Base-by-base conservation (phyloP, 2,797 vertebrate genomes). In the Leuciscus waleckii region DNA sequence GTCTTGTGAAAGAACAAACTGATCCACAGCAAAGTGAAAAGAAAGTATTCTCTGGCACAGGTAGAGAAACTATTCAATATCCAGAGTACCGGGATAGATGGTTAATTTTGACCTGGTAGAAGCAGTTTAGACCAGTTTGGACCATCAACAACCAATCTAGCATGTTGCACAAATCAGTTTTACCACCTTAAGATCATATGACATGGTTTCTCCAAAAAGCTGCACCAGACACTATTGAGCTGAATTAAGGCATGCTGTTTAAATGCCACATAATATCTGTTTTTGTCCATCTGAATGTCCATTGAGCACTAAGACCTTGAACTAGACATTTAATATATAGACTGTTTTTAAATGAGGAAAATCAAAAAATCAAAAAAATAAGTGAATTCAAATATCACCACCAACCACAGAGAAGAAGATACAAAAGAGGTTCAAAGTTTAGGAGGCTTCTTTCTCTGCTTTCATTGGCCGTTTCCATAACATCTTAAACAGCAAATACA, bases 1-100 rank as follows among this genome's bases (percentile, higher is more conserved):
- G 73, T 82, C 49, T 70, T 70, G 14, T 70, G 32, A 70, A 54
- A 81, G 51, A 43, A 23, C 37, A 41, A 71, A 58, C n/a, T 32
- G 26, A 82, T 71, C 26, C 8, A 46, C 51, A 63, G 39, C 54
- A 49, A 85, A 81, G 83, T 84, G 85, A 87, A 83, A 88, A 86
- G 41, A 35, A 46, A 75, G 76, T 63, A 54, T 85, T 87, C 88
- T 89, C 63, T 75, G 39, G 76, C 67, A 46, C 49, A 85, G 49
- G 2, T 41, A 80, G 43, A 83, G 7, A 65, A 54, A 81, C 13
- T 5, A 41, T 70, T 51, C 7, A 58, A 63, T 13, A 7, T 63
- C 26, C 26, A 32, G 56, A 65, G 14, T 26, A 32, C 26, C 5
- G 7, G 26, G 61, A 32, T 3, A 65, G 61, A 65, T 8, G 26